Conservation (phyloP, 1,140 invertebrate genomes). For the Zeugodacus cucurbitae region DNA sequence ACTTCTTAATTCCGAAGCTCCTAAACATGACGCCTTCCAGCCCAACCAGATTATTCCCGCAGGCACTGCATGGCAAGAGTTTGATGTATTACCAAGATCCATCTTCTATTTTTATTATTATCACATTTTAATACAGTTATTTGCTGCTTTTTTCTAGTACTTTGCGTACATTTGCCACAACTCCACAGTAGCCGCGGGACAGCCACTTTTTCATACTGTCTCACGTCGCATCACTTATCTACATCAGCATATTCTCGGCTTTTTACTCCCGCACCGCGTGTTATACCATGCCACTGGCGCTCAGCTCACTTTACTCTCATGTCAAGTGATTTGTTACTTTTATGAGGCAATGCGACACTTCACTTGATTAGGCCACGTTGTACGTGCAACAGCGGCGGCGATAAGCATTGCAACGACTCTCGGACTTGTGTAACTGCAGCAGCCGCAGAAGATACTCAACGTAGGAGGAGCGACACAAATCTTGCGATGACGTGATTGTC, state of each 20-base stretch:
- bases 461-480: neutral
- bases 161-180: neutral
- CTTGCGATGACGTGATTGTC: neutral
- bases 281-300: neutral
- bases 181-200: neutral
- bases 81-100: too few species aligned
- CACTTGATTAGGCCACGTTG: slow-evolving; percentile 30
- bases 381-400: neutral
- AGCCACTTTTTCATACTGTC: neutral
- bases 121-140: too few species aligned
- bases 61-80: too few species aligned
- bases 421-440: neutral
- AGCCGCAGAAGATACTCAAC: neutral
- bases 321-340: slow-evolving; percentile 35
- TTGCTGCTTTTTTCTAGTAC: neutral
- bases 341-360: slow-evolving; percentile 36
- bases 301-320: neutral
- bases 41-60: too few species aligned
- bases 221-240: neutral
- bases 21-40: too few species aligned
- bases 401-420: neutral
- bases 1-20: too few species aligned
- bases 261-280: neutral
- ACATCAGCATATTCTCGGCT: neutral
- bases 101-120: too few species aligned